Evolutionary conservation across 1,140 invertebrate species (phyloP).

Genomic region (Pseudachorutes palmiensis): DNA sequence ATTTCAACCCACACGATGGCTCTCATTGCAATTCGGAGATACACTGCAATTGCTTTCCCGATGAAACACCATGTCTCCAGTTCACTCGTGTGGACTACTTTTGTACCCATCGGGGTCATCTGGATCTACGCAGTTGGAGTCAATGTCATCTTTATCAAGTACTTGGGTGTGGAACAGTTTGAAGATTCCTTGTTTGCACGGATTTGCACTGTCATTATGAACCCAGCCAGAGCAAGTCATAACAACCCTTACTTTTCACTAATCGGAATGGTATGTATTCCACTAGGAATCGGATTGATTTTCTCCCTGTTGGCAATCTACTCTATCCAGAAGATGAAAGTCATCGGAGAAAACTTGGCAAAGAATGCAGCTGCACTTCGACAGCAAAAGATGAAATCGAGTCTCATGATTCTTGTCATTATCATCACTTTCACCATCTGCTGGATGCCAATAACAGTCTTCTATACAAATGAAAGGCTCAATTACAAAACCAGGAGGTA

Average conservation of each 20-base stretch:
- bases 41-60: not conserved
- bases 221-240: not conserved
- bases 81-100: not conserved
- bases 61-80: not conserved
- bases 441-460: not conserved
- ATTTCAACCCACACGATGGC: not conserved
- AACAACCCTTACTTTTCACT: not conserved
- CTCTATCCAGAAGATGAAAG: no score
- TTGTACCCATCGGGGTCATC: no score
- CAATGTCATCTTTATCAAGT: no score
- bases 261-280: not conserved
- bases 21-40: not conserved
- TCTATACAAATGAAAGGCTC: not conserved
- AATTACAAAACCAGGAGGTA: not conserved
- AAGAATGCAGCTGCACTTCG: not conserved
- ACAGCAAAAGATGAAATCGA: not conserved
- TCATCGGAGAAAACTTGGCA: no score
- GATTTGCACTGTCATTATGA: not conserved
- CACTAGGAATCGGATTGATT: not conserved
- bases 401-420: not conserved
- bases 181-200: not conserved
- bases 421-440: not conserved
- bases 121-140: not conserved
- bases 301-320: not conserved
- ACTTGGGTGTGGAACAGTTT: not conserved